Conservation (phyloP, 2,797 vertebrate genomes). For the Poecilia picta region DNA sequence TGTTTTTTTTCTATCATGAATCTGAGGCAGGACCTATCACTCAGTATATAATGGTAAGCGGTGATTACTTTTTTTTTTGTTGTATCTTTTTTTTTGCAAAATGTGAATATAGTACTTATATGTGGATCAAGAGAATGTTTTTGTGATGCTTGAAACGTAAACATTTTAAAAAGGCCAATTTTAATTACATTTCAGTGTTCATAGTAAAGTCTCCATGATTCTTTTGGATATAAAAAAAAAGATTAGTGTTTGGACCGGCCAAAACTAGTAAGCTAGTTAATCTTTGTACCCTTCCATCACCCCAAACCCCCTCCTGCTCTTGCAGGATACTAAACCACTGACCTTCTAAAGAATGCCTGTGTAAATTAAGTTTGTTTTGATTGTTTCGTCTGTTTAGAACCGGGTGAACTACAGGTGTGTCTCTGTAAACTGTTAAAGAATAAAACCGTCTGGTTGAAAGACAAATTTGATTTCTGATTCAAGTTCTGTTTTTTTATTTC, state of each 20-base stretch:
- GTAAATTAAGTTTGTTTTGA: constrained; percentile 82
- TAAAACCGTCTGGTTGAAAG: constrained; percentile 85
- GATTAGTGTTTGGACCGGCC: constrained; percentile 65
- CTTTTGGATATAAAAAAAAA: constrained; percentile 52
- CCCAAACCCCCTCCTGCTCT: constrained; percentile 31
- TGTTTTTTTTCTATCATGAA: constrained; percentile 61
- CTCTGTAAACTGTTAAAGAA: constrained; percentile 86
- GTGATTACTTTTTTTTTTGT: constrained; percentile 49
- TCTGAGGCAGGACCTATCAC: constrained; percentile 79
- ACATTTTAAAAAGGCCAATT: constrained; percentile 60
- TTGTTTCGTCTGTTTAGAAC: constrained; percentile 81
- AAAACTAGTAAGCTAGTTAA: constrained; percentile 57
- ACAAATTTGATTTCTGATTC: constrained; percentile 3
- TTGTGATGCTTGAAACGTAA: constrained; percentile 60
- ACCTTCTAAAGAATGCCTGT: constrained; percentile 79
- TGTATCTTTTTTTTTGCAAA: constrained; percentile 52
- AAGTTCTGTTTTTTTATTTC: neutral
- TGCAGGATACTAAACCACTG: constrained; percentile 80
- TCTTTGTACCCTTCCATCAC: constrained; percentile 25
- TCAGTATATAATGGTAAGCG: constrained; percentile 67
- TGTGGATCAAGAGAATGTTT: constrained; percentile 67
- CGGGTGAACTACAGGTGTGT: constrained; percentile 83
- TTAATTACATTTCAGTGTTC: constrained; percentile 59
- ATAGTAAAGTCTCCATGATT: constrained; percentile 63
- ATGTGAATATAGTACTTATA: constrained; percentile 73